Evolutionary conservation across 1,140 invertebrate species (phyloP), one percentile per base, ranked within the genome.

Genomic region (Drosophila rufa): DNA sequence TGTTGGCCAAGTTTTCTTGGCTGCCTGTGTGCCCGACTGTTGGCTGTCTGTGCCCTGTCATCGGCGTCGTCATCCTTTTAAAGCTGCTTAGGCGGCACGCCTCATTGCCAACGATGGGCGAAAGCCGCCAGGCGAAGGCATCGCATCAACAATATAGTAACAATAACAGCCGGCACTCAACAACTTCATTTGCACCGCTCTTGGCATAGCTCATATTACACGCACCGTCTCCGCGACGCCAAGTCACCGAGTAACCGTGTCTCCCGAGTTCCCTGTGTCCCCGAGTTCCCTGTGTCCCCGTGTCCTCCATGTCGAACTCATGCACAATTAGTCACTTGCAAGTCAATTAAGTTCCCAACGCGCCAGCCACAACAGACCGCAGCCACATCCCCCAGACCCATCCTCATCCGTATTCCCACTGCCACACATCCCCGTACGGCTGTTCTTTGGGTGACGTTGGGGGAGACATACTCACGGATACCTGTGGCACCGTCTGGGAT

Each of bases 321-420:
- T 85, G 85, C 85, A 85, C 85, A 89, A 89, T 89, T 89, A 90
- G 85, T 89, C 85, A 91, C 86, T 90, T 89, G 85, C 82, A 89
- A 90, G 85, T 90, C 85, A 89, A 89, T 89, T 89, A 89, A 82
- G 81, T 90, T 85, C 55, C 75, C 81, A 85, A 57, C 68, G 78
- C 75, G 66, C 62, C 68, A 82, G 70, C 85, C 84, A 71, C 84
- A 89, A 85, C 81, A 90, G 68, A 90, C 85, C 55, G 45, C 46
- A 11, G 25, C 42, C 43, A 40, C 14, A 46, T 22, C 14, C 62
- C 38, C 30, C 27, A 45, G 62, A 53, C 58, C 17, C 19, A 40
- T 25, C 5, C 68, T 22, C 56, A 65, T 60, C 27, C 55, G 50
- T 48, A 67, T 25, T 40, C 60, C 45, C 48, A 51, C 51, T 25